These are phyloP conservation scores for Pardalotus punctatus DNA, from an alignment of 2,113 vertebrate species.

Conservation along the genomic window DNA sequence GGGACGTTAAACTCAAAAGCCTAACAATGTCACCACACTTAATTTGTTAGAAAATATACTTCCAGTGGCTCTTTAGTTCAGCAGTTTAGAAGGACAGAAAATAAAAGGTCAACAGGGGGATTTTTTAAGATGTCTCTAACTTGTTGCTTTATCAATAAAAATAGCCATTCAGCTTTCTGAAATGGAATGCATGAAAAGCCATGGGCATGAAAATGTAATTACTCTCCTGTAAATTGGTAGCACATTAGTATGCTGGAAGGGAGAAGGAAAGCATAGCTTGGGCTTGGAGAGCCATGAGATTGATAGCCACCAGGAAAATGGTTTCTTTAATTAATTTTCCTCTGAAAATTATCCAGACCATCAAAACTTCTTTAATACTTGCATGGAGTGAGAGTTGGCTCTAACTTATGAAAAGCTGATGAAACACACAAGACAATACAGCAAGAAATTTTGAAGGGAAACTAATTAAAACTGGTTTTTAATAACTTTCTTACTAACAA, in stretches of 20 bases:
- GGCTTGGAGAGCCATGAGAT: slow-evolving; percentile 42
- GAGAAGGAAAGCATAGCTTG: neutral
- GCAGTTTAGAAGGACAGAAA: neutral
- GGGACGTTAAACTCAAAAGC: slow-evolving; percentile 12
- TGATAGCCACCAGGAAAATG: slow-evolving; percentile 64
- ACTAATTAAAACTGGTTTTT: neutral
- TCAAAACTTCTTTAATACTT: slow-evolving; percentile 52
- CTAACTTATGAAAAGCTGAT: neutral
- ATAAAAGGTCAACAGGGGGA: slow-evolving; percentile 16
- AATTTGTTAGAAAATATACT: slow-evolving; percentile 16
- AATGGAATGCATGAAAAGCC: slow-evolving; percentile 30
- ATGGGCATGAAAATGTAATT: slow-evolving; percentile 52
- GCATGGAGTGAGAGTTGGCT: neutral
- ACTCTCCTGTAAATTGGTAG: slow-evolving; percentile 33
- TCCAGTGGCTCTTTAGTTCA: neutral
- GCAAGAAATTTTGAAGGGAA: neutral
- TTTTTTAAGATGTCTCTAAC: slow-evolving; percentile 10
- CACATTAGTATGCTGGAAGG: slow-evolving; percentile 55
- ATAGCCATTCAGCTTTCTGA: neutral
- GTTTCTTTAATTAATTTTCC: slow-evolving; percentile 66
- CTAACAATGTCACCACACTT: slow-evolving; percentile 30
- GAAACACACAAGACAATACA: neutral
- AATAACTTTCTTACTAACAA: slow-evolving; percentile 8
- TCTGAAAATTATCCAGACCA: slow-evolving; percentile 52
- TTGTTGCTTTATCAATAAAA: slow-evolving; percentile 35